A percentile compares a stretch with the other conserved stretches of the same genome.
These are phyloP conservation scores for Lophius piscatorius DNA, from an alignment of 2,113 vertebrate genomes.

Conservation along the genomic window DNA sequence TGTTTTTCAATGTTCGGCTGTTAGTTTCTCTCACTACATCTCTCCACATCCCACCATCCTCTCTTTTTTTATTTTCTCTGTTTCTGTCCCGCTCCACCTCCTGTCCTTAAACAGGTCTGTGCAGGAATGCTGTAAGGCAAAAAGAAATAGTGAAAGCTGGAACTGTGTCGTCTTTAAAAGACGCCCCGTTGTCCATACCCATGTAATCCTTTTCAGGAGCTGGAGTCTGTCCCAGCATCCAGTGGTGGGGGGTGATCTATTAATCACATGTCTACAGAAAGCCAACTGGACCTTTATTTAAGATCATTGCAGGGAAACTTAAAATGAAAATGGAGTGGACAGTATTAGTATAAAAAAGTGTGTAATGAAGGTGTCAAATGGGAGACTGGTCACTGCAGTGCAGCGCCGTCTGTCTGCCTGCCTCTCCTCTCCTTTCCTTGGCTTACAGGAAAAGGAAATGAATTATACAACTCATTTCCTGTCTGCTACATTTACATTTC, in stretches of 20 bases:
- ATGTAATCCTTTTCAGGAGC: conserved; percentile 61
- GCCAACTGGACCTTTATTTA: not conserved
- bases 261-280: conserved; percentile 33
- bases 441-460: conserved; percentile 67
- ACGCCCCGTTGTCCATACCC: conserved; percentile 45
- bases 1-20: conserved; percentile 52
- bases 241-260: conserved; percentile 21
- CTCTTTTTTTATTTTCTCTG: conserved; percentile 16
- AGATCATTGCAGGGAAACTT: not conserved
- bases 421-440: conserved; percentile 41
- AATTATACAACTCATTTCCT: conserved; percentile 59
- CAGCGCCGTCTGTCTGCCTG: not conserved
- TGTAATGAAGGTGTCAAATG: not conserved
- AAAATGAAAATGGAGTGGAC: not conserved
- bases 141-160: conserved; percentile 32
- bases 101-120: conserved; percentile 14
- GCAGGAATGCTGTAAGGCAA: conserved; percentile 21
- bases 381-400: conserved; percentile 6
- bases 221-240: conserved; percentile 49
- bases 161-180: conserved; percentile 45
- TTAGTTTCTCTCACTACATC: conserved; percentile 44
- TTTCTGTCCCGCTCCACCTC: conserved; percentile 14
- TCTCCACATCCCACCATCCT: conserved; percentile 40
- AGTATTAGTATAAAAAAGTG: not conserved
- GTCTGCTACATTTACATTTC: conserved; percentile 46